Conservation (phyloP, 2,113 vertebrate species). For the Cebidichthys violaceus region DNA sequence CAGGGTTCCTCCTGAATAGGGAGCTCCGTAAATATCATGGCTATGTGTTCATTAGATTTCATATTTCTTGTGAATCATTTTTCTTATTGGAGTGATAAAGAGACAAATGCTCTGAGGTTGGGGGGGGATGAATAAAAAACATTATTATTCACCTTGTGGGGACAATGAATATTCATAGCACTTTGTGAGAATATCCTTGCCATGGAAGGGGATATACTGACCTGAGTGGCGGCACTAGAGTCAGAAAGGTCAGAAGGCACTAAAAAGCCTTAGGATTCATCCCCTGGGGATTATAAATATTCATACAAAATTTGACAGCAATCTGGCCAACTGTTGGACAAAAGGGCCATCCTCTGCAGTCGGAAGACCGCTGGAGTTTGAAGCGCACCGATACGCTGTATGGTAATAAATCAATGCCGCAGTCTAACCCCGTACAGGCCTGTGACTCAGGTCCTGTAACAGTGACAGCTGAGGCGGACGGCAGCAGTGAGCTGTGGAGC, state of each 20-base stretch:
- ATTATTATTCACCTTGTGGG: background rate
- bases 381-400: background rate
- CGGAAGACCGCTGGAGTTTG: background rate
- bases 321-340: background rate
- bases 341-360: background rate
- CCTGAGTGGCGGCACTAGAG: background rate
- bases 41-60: background rate
- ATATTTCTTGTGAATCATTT: background rate
- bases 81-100: background rate
- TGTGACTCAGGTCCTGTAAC: background rate
- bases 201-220: background rate
- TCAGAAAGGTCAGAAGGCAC: conserved; percentile 9
- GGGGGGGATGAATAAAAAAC: background rate
- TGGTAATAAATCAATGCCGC: conserved; percentile 25
- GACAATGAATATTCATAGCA: conserved; percentile 20
- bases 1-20: background rate
- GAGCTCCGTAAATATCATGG: conserved; percentile 1
- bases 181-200: background rate
- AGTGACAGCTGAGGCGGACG: conserved; percentile 31
- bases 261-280: background rate
- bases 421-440: conserved; percentile 4
- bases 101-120: background rate
- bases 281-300: conserved; percentile 27
- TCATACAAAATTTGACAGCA: conserved; percentile 1
- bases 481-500: conserved; percentile 22